phyloP scores from a whole-genome alignment of 2,113 vertebrate species.

The Henicopernis longicauda region DNA sequence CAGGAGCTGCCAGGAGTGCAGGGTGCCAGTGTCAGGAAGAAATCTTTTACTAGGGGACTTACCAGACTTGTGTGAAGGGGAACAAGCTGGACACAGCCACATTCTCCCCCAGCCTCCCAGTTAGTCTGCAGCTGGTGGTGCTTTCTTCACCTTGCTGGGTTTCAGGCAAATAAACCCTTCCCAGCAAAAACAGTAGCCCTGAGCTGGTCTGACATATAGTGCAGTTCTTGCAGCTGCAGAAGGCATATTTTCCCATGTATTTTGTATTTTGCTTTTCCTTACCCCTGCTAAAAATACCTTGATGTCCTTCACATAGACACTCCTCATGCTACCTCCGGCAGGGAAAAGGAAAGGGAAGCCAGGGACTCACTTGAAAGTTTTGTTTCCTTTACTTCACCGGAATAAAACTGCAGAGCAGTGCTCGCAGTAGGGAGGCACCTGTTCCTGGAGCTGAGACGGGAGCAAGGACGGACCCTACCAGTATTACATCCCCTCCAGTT shows the following conservation, averaged over 20 bases:
- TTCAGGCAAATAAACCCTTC: neutral
- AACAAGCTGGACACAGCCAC: neutral
- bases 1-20: fast-evolving
- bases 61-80: neutral
- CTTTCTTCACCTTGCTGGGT: neutral
- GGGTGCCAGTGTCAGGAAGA: neutral
- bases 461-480: neutral
- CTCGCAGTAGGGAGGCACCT: neutral
- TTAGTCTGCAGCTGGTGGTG: neutral
- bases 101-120: neutral
- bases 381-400: neutral
- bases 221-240: neutral
- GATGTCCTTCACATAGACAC: neutral
- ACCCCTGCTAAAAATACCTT: slow-evolving; percentile 14
- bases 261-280: neutral
- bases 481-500: neutral
- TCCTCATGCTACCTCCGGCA: neutral
- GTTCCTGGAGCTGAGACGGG: neutral
- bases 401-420: neutral
- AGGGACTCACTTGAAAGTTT: neutral
- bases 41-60: neutral
- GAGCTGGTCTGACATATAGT: neutral
- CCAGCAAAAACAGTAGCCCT: neutral
- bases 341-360: slow-evolving; percentile 1
- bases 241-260: neutral